Percentiles rank a stretch among this genome's conserved stretches.
phyloP scores from a whole-genome alignment of 2,888 invertebrate genomes.

The Papilio demoleus region DNA sequence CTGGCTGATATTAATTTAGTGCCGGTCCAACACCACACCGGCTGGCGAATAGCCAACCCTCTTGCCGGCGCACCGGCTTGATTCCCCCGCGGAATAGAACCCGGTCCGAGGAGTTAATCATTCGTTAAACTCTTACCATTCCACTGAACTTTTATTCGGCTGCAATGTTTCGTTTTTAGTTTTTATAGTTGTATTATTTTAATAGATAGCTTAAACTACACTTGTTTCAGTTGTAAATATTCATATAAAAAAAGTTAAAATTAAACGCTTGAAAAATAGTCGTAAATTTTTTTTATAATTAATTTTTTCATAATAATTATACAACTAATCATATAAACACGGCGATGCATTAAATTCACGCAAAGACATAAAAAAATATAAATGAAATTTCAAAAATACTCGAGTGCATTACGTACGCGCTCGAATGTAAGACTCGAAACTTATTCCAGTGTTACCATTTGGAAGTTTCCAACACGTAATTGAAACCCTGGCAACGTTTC shows the following conservation, averaged over 20 bases:
- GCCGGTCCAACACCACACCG: constrained; percentile 66
- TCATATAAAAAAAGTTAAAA: too few relatives aligned
- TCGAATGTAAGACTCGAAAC: constrained; percentile 27
- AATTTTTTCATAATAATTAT: too few relatives aligned
- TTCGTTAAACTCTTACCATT: constrained; percentile 33
- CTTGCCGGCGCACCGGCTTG: constrained; percentile 52
- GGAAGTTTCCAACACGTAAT: constrained; percentile 37
- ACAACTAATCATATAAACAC: background rate
- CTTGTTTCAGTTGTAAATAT: too few relatives aligned
- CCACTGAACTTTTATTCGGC: constrained; percentile 18
- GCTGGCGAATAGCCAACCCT: constrained; percentile 71
- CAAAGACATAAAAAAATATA: constrained; percentile 32
- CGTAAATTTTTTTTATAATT: too few relatives aligned
- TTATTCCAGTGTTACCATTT: constrained; percentile 34
- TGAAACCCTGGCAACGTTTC: constrained; percentile 40
- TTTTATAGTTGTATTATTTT: background rate
- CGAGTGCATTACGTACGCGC: constrained; percentile 26
- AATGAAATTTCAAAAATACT: constrained; percentile 26
- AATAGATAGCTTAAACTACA: constrained; percentile 11
- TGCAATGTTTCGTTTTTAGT: constrained; percentile 7
- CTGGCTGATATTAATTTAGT: constrained; percentile 77
- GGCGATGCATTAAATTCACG: background rate
- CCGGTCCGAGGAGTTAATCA: constrained; percentile 57
- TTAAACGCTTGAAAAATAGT: too few relatives aligned
- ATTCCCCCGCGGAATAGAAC: constrained; percentile 60